Percentiles rank a stretch among this genome's conserved stretches.
Conservation (phyloP, 2,113 vertebrate species). For the Casuarius casuarius region DNA sequence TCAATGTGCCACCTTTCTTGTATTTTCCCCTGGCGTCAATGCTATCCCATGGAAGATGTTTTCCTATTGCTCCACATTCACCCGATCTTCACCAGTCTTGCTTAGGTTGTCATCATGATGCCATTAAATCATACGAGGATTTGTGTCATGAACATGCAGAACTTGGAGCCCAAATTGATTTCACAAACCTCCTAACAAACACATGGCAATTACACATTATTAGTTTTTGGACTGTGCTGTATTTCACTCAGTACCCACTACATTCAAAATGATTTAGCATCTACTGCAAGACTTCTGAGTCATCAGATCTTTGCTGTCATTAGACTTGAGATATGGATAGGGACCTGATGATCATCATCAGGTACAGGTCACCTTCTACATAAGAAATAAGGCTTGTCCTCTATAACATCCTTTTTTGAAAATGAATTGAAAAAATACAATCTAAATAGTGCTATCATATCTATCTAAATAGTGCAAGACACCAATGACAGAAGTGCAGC, state of each 20-base stretch:
- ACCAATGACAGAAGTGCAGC: neutral
- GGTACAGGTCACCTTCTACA: neutral
- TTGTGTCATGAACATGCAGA: fast-evolving
- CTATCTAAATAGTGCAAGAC: neutral
- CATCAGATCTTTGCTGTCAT: neutral
- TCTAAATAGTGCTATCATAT: neutral
- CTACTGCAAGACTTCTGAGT: neutral
- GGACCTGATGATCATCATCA: neutral
- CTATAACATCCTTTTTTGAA: neutral
- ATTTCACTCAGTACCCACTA: neutral
- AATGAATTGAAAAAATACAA: neutral
- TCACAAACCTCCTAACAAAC: neutral
- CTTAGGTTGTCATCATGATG: neutral
- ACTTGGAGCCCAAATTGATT: neutral
- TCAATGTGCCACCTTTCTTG: neutral
- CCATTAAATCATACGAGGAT: neutral
- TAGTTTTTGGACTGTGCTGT: neutral
- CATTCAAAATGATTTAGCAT: neutral
- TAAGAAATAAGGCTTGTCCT: neutral
- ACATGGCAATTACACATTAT: neutral
- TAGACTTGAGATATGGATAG: neutral
- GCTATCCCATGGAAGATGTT: neutral
- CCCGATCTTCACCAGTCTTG: neutral
- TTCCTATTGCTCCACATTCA: neutral
- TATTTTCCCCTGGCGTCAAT: neutral